Percentiles rank a stretch among this genome's conserved stretches.
phyloP scores from a whole-genome alignment of 2,113 vertebrate species.

The Epinephelus moara region DNA sequence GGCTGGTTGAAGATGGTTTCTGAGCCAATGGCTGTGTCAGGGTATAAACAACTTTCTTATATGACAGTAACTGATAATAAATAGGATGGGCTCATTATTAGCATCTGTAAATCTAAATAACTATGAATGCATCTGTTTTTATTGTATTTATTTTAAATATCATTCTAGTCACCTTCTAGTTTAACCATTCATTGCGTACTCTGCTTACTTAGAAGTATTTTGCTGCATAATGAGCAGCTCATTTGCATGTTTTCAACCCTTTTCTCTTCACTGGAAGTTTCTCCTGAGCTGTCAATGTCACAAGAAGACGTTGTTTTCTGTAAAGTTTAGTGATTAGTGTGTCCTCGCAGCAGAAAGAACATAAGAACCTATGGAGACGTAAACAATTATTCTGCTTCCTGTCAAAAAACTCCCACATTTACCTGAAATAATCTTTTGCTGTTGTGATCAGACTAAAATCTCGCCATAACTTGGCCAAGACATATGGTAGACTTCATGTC shows the following conservation, averaged over 20 bases:
- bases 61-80: not conserved
- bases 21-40: not conserved
- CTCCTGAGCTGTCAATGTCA: conserved; percentile 18
- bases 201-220: not conserved
- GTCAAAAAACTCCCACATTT: not conserved
- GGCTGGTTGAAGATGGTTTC: conserved; percentile 34
- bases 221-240: conserved; percentile 17
- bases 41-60: not conserved
- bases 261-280: conserved; percentile 5
- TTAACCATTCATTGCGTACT: not conserved
- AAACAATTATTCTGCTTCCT: not conserved
- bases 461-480: not conserved
- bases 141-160: not conserved
- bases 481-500: not conserved
- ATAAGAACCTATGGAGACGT: not conserved
- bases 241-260: not conserved
- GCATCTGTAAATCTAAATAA: not conserved
- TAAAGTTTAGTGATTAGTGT: conserved; percentile 31
- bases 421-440: not conserved
- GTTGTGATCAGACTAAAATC: not conserved
- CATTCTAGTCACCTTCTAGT: not conserved
- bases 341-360: conserved; percentile 2
- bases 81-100: not conserved
- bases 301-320: conserved; percentile 4
- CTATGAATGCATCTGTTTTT: not conserved